Base-by-base conservation (phyloP, 2,113 vertebrate species). In the Rhizomys pruinosus region DNA sequence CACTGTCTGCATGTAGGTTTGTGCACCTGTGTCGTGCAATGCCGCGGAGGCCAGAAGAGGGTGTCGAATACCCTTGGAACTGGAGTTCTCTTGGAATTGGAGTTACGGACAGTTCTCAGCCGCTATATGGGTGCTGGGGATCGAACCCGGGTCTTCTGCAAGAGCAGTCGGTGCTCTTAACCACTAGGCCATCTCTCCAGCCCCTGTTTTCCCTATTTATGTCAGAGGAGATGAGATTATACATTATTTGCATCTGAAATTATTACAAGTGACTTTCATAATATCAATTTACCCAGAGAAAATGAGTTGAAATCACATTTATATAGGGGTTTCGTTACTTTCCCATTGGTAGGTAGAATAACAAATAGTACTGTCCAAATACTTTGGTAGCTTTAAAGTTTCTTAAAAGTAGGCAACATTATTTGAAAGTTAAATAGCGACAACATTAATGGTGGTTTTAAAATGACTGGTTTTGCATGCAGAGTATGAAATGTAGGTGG, bases 381-480 rank as follows among this genome's bases (percentile, higher is more conserved):
- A 55, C 66, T 85, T 52, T 84, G 20, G 11, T 71, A 90, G 69
- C 16, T 19, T 55, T 77, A 20, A 32, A 5, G 55, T 64, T 92
- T 92, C 20, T 92, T 20, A 73, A 81, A 76, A 85, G 57, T 59
- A 27, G 73, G 4, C 79, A n/a, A 84, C 71, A 92, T 77, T 85
- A 61, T 27, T 63, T 90, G 23, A 76, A 86, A 81, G n/a, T 88
- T 32, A 95, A 91, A 74, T 68, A 69, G 32, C 61, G 66, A 42
- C 12, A 64, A 66, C 32, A 10, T 77, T 47, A 47, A n/a, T 82
- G 32, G 8, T 66, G 77, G 25, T 10, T 81, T 52, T 80, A 23
- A 90, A 91, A 76, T 42, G 13, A 0, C 15, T 63, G 10, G 2
- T 2, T 68, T 37, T 63, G 71, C 55, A 1, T 44, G 3, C 3